Conservation (phyloP, 1,140 invertebrate genomes). For the Piezodorus guildinii region DNA sequence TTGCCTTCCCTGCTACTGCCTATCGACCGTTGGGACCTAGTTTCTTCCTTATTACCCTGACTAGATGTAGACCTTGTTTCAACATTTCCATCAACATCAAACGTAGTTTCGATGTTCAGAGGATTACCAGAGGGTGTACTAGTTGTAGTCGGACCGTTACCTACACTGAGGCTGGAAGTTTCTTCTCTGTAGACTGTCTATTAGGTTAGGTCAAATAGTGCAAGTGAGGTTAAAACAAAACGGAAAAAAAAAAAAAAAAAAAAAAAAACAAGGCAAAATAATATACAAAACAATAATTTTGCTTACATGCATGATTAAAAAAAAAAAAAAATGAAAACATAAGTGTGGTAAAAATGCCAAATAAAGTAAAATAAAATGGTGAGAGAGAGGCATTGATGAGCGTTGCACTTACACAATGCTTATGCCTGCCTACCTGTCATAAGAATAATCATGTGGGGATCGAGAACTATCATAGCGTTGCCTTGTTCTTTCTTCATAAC, state of each 20-base stretch:
- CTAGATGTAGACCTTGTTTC: conserved; percentile 46
- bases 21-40: conserved; percentile 46
- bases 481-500: conserved; percentile 66
- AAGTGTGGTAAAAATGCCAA: neutral
- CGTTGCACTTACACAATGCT: neutral
- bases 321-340: conserved; percentile 10
- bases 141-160: conserved; percentile 20
- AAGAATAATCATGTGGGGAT: conserved; percentile 47
- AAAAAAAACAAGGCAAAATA: conserved; percentile 18
- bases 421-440: conserved; percentile 51
- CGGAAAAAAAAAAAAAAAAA: neutral
- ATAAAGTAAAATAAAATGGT: neutral
- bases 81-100: conserved; percentile 71
- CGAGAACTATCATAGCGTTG: conserved; percentile 56
- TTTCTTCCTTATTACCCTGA: conserved; percentile 45
- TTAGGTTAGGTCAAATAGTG: neutral
- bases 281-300: conserved; percentile 2
- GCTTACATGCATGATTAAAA: conserved; percentile 14
- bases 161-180: conserved; percentile 25
- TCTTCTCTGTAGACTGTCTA: conserved; percentile 29
- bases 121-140: conserved; percentile 23
- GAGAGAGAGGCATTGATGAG: neutral
- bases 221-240: conserved; percentile 6
- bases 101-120: conserved; percentile 70
- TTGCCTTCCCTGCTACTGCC: conserved; percentile 33